Base-by-base conservation (phyloP, 2,888 invertebrate species). In the Idaea aversata region DNA sequence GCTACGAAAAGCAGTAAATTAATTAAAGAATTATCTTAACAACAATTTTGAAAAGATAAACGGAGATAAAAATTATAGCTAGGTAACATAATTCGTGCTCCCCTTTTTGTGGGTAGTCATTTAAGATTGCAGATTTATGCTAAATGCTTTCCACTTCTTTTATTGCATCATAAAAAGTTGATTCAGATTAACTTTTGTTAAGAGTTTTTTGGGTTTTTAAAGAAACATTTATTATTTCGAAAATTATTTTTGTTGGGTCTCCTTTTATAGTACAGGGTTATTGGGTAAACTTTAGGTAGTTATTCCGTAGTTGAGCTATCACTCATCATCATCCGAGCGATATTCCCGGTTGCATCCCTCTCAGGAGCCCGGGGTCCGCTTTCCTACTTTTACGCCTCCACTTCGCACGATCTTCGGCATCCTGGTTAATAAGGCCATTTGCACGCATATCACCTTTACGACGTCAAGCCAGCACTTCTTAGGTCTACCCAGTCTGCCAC, bases 121-220 rank as follows among this genome's bases (percentile, higher is more conserved):
- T 87, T 84, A 86, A 86, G 85, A 87, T 88, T 88, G 85, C 84
- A 88, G 86, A 89, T 88, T 90, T 88, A 89, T 88, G 88, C 83
- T 87, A 88, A 89, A 80, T 79, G 83, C 75, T 77, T 70, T 75
- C 73, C 75, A 76, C 76, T 75, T 87, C 87, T 88, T 87, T 77
- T 75, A 75, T 72, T 68, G 63, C 78, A 80, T 78, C 80, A 85
- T 86, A 86, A 87, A 82, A 81, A 74, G 64, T 75, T 80, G 80
- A 79, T 79, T 83, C 81, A 81, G 84, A 85, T 85, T 85, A 81
- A 82, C 75, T 71, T 67, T 65, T 65, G 74, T 73, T 80, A 74
- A 77, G 72, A 36, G 36, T 36, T 36, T 36, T 36, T 36, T 36
- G 10, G 36, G 36, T 36, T 36, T 36, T 10, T 36, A 25, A 36